A percentile compares a stretch with the other conserved stretches of the same genome.
Conservation (phyloP, 2,113 vertebrate genomes). For the Channa maculata region DNA sequence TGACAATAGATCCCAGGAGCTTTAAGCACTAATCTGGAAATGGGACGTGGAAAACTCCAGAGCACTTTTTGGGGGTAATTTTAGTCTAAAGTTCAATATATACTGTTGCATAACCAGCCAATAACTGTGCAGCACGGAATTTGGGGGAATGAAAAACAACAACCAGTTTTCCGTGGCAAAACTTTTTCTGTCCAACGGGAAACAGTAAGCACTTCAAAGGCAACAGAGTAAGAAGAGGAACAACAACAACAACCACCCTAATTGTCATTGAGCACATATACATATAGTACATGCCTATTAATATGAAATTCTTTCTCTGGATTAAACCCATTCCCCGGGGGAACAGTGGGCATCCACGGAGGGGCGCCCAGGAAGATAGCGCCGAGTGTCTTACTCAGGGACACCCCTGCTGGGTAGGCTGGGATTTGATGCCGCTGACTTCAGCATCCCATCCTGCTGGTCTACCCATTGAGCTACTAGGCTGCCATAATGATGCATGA, state of each 20-base stretch:
- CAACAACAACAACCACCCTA: too few species aligned
- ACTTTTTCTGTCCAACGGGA: background rate
- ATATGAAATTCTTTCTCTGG: too few species aligned
- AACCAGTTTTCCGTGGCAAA: background rate
- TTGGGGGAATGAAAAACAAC: background rate
- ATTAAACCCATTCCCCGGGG: too few species aligned
- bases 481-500: background rate
- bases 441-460: too few species aligned
- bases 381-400: too few species aligned
- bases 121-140: background rate
- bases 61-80: background rate
- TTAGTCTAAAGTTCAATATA: background rate
- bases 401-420: too few species aligned
- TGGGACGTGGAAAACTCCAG: slow-evolving; percentile 2
- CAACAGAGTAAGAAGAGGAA: background rate
- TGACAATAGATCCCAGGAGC: slow-evolving; percentile 18
- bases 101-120: background rate
- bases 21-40: slow-evolving; percentile 1
- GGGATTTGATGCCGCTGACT: too few species aligned
- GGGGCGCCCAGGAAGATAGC: too few species aligned
- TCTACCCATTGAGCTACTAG: too few species aligned
- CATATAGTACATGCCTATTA: too few species aligned
- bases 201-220: slow-evolving; percentile 4
- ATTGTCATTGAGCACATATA: too few species aligned
- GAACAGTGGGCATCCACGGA: too few species aligned